Evolutionary conservation across 1,140 invertebrate species (phyloP), one percentile per base, ranked within the genome.

Genomic region (Lineus longissimus): DNA sequence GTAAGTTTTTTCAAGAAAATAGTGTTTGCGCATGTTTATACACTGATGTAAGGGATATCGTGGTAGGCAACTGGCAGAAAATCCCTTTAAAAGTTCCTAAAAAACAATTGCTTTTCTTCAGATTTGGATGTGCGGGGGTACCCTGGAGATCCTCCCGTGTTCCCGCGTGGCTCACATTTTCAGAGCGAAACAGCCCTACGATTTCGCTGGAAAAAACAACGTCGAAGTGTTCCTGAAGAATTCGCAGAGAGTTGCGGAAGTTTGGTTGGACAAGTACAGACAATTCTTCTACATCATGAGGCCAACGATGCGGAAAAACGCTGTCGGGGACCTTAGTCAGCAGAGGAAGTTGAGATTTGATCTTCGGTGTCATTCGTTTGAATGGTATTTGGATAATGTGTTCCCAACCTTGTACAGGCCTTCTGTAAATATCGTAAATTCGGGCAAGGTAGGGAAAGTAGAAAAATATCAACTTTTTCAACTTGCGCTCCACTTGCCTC

Each of bases 61-160:
- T n/a, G n/a, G n/a, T n/a, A n/a, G n/a, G n/a, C n/a, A n/a, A n/a
- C n/a, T n/a, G n/a, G n/a, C n/a, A n/a, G n/a, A n/a, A n/a, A n/a
- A n/a, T n/a, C n/a, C n/a, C n/a, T n/a, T n/a, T 15, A 15, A 36
- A 36, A 36, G 15, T 7, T 15, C 33, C 33, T 36, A 4, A 36
- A 15, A 4, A n/a, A 63, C 11, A 4, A 29, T 36, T 11, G 62
- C 43, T 61, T 61, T 19, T 30, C 61, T 66, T 88, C 77, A 95
- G 75, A 88, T 94, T 0, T 98, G 96, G 96, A 94, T 96, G 83
- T 98, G 95, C 78, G 96, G 96, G 1, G 96, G 95, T 0, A 87
- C 86, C 55, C 87, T 99, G 0, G 94, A 98, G 83, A 98, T 98
- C 59, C 90, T 91, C 0, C 78, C 78, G 1, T 80, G 78, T 68